Percentiles rank a stretch among this genome's conserved stretches.
Conservation (phyloP, 1,140 invertebrate genomes). For the Heliconius congener region DNA sequence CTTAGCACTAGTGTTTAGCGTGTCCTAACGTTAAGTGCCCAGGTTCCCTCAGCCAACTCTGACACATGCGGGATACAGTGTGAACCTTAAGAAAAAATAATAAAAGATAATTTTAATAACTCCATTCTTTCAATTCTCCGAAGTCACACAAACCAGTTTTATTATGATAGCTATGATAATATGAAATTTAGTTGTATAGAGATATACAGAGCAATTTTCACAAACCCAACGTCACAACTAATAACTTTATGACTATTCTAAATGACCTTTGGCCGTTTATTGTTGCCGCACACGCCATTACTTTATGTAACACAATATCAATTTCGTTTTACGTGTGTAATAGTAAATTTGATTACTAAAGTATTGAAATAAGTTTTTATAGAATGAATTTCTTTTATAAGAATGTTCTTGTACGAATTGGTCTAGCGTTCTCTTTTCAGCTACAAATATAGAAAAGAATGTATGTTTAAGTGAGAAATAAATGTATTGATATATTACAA, state of each 20-base stretch:
- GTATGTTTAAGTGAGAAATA: too few relatives aligned
- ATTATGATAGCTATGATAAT: background rate
- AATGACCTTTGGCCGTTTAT: constrained; percentile 38
- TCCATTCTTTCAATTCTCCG: background rate
- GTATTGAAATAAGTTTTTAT: background rate
- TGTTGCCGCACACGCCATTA: constrained; percentile 33
- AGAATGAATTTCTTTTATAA: too few relatives aligned
- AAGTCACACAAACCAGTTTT: background rate
- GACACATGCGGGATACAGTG: too few relatives aligned
- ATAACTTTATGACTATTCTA: constrained; percentile 37
- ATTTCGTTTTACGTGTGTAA: background rate
- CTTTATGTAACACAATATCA: constrained; percentile 31
- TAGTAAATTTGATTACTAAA: background rate
- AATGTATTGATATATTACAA: too few relatives aligned
- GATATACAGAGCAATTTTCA: constrained; percentile 25
- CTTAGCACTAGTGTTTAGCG: too few relatives aligned
- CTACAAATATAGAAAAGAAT: too few relatives aligned
- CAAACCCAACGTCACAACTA: constrained; percentile 36
- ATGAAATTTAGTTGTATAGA: background rate
- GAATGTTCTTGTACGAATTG: too few relatives aligned
- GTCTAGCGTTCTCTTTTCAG: too few relatives aligned
- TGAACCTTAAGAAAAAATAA: too few relatives aligned
- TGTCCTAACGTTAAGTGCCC: too few relatives aligned
- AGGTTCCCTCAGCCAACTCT: too few relatives aligned
- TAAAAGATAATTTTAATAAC: too few relatives aligned